phyloP scores from a whole-genome alignment of 2,797 vertebrate genomes.

The Microchirus variegatus region DNA sequence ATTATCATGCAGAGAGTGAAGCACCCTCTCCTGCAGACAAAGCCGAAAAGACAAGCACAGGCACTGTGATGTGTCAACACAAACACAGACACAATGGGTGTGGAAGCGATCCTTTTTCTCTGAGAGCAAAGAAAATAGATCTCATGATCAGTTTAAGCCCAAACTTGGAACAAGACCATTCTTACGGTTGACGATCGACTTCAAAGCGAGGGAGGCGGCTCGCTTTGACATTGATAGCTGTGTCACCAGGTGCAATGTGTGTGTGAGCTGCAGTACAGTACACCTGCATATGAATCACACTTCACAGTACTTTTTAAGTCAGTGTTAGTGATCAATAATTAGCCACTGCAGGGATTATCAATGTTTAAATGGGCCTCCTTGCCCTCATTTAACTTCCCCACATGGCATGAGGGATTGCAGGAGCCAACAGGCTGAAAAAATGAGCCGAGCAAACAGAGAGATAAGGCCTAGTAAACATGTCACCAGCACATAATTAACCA shows the following conservation, averaged over 20 bases:
- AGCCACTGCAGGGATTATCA: conserved; percentile 58
- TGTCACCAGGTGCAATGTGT: not conserved
- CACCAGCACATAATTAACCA: conserved; percentile 81
- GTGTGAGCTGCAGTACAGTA: not conserved
- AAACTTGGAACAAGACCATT: conserved; percentile 35
- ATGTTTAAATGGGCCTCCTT: conserved; percentile 47
- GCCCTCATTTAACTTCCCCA: conserved; percentile 58
- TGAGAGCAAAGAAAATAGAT: conserved; percentile 48
- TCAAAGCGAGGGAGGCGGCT: not conserved
- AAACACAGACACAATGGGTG: conserved; percentile 58
- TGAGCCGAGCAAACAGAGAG: conserved; percentile 72
- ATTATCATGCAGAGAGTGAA: conserved; percentile 62
- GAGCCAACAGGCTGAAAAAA: conserved; percentile 65
- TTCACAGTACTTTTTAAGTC: conserved; percentile 20
- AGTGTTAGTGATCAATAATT: conserved; percentile 57
- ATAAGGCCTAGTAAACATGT: conserved; percentile 80
- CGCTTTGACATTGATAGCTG: not conserved
- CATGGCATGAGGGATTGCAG: conserved; percentile 52
- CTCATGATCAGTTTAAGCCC: conserved; percentile 51
- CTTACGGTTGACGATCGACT: conserved; percentile 6
- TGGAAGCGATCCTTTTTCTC: conserved; percentile 42
- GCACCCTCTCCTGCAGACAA: conserved; percentile 48
- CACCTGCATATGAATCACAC: conserved; percentile 20
- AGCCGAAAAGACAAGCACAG: conserved; percentile 24
- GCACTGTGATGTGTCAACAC: conserved; percentile 61